phyloP scores from a whole-genome alignment of 2,113 vertebrate genomes.

The Siniperca knerii region DNA sequence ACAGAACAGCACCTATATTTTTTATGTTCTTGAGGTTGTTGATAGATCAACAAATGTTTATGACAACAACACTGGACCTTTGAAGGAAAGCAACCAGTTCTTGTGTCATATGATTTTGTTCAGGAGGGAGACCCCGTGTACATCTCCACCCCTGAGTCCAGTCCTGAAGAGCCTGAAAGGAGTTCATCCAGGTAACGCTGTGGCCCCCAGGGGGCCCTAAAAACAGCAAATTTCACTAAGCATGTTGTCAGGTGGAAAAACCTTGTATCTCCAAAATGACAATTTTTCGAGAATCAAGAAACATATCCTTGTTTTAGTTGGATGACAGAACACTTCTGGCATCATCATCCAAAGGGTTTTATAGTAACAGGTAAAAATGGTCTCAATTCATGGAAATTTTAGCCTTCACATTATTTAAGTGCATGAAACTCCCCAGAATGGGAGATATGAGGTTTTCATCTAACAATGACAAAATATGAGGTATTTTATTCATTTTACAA shows the following conservation, averaged over 20 bases:
- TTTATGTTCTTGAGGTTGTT: not conserved
- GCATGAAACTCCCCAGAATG: not conserved
- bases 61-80: too few relatives aligned
- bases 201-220: slow-evolving; percentile 30
- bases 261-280: not conserved
- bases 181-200: slow-evolving; percentile 74
- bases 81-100: not conserved
- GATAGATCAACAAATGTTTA: not conserved
- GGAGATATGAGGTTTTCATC: not conserved
- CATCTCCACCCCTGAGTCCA: slow-evolving; percentile 76
- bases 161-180: slow-evolving; percentile 76
- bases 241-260: not conserved
- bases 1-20: too few relatives aligned
- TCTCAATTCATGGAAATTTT: not conserved
- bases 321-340: not conserved
- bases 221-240: too few relatives aligned
- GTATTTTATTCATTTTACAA: not conserved
- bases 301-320: not conserved
- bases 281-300: not conserved
- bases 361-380: not conserved
- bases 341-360: not conserved
- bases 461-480: not conserved
- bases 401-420: too few relatives aligned
- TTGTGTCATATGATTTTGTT: not conserved
- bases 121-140: slow-evolving; percentile 85